A percentile compares a stretch with the other conserved stretches of the same genome.
Conservation (phyloP, 1,140 invertebrate genomes). For the Apocrypta bakeri region DNA sequence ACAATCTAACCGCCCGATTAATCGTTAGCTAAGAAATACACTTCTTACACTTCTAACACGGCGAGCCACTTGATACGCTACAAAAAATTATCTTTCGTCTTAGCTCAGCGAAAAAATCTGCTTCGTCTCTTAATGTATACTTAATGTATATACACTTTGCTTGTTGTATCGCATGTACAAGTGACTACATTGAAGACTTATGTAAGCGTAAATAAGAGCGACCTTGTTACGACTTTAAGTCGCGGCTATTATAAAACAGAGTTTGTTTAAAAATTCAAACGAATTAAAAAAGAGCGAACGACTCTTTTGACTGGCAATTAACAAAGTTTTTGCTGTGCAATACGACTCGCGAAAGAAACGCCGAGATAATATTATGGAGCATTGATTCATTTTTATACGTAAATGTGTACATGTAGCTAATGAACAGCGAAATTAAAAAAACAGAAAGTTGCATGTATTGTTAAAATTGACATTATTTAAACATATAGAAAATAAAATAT, state of each 20-base stretch:
- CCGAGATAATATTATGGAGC: no score
- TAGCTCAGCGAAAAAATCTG: background rate
- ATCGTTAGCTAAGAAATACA: background rate
- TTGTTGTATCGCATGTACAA: background rate
- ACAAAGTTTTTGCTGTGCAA: background rate
- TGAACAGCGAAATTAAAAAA: no score
- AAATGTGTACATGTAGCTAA: no score
- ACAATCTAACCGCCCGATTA: no score
- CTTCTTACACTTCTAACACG: background rate
- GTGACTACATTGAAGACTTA: background rate
- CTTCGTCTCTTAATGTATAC: background rate
- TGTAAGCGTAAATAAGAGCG: background rate
- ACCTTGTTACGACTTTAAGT: background rate
- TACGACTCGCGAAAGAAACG: no score
- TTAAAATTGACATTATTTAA: conserved; percentile 12
- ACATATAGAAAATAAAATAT: conserved; percentile 22
- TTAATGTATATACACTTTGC: background rate
- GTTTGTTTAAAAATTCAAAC: background rate
- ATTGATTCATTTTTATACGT: no score
- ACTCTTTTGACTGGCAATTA: background rate
- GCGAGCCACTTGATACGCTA: background rate
- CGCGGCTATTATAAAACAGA: background rate
- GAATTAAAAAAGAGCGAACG: background rate
- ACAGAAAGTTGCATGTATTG: no score
- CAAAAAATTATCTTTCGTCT: conserved; percentile 12